These are phyloP conservation scores for Zoanthus gigantus DNA, from an alignment of 92 coral and sea anemone genomes.

Conservation along the genomic window DNA sequence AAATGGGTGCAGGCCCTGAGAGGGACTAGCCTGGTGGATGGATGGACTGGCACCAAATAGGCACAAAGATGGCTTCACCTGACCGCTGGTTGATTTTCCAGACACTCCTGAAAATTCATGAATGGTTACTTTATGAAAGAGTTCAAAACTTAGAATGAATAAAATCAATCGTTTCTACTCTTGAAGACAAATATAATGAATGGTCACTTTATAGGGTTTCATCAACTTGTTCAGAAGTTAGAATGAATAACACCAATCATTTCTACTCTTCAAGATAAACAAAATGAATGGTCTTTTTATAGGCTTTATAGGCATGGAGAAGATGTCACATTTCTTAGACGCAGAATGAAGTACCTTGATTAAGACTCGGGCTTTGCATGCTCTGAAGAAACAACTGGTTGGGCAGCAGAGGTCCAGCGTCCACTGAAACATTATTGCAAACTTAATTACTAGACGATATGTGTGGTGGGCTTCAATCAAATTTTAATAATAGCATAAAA, in stretches of 20 bases:
- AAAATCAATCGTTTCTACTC: too few species aligned
- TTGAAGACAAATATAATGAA: background rate
- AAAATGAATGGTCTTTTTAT: too few species aligned
- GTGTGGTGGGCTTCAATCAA: background rate
- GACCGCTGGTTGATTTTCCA: slow-evolving; percentile 45
- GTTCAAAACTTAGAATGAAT: too few species aligned
- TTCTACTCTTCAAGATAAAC: too few species aligned
- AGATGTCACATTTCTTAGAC: background rate
- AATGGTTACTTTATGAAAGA: background rate
- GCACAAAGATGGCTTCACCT: slow-evolving; percentile 26
- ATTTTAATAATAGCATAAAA: too few species aligned
- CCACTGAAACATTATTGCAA: slow-evolving; percentile 42
- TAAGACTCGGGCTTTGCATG: slow-evolving; percentile 85
- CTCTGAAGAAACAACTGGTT: slow-evolving; percentile 78
- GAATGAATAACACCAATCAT: too few species aligned
- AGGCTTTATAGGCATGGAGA: too few species aligned
- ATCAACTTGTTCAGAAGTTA: too few species aligned
- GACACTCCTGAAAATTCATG: slow-evolving; percentile 16
- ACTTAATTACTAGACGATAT: background rate
- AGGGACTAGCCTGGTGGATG: slow-evolving; percentile 33
- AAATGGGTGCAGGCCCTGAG: slow-evolving; percentile 43
- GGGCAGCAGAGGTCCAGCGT: slow-evolving; percentile 87
- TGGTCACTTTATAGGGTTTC: background rate
- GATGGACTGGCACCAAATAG: slow-evolving; percentile 49
- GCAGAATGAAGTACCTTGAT: slow-evolving; percentile 59